Percentiles rank a stretch among this genome's conserved stretches.
These are phyloP conservation scores for Fregetta grallaria DNA, from an alignment of 2,113 vertebrate genomes.

Conservation along the genomic window DNA sequence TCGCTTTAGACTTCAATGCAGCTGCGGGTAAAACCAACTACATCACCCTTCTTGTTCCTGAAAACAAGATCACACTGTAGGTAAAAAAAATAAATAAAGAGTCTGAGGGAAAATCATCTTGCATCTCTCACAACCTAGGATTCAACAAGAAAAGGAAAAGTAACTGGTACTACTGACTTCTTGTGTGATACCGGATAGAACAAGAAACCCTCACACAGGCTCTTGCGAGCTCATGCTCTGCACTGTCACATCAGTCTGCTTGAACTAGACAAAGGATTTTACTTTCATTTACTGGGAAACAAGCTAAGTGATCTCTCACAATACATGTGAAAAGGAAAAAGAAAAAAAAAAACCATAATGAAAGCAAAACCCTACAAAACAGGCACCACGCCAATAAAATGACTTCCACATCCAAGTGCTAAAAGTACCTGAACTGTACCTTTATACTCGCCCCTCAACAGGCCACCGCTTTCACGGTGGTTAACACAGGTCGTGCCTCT, in stretches of 20 bases:
- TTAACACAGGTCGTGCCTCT: background rate
- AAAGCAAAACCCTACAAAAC: background rate
- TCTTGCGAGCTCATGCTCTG: background rate
- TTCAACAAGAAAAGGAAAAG: background rate
- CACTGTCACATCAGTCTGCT: background rate
- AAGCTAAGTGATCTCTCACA: background rate
- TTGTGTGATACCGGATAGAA: accelerated
- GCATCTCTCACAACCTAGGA: background rate
- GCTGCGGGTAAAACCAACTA: background rate
- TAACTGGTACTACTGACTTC: background rate
- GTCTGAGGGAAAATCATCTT: background rate
- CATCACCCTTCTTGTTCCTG: background rate
- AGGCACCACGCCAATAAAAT: background rate
- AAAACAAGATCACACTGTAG: background rate
- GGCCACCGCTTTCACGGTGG: background rate
- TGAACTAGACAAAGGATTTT: background rate
- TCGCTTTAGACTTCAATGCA: background rate
- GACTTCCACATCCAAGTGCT: background rate
- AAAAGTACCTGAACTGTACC: background rate
- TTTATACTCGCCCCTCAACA: background rate
- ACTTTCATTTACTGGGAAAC: background rate
- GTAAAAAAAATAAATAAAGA: background rate
- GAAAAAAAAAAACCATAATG: background rate
- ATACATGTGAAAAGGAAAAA: background rate
- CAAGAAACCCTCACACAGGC: background rate